Evolutionary conservation across 2,113 vertebrate species (phyloP).

Genomic region (Thryonomys swinderianus): DNA sequence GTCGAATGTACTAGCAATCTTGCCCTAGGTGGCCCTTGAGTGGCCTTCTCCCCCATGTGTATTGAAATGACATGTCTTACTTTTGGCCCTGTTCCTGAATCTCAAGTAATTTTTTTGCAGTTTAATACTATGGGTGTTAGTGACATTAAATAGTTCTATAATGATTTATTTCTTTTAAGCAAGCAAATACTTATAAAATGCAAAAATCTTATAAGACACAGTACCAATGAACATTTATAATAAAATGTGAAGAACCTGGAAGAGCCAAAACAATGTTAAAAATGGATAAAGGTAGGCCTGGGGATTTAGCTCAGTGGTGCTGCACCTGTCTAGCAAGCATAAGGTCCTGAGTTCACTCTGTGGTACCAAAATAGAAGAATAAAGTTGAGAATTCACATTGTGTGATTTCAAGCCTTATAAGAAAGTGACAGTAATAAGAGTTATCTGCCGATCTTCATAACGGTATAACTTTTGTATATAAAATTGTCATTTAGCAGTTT

Average conservation of each 20-base stretch:
- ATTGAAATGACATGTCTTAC: not conserved
- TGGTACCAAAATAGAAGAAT: not conserved
- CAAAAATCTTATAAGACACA: not conserved
- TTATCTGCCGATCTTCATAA: not conserved
- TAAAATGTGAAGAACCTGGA: not conserved
- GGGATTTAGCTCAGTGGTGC: too few relatives aligned
- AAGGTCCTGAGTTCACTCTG: too few relatives aligned
- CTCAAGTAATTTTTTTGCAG: not conserved
- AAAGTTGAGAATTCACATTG: not conserved
- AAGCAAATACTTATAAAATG: not conserved
- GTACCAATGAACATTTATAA: not conserved
- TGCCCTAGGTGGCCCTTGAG: not conserved
- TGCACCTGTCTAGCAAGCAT: too few relatives aligned
- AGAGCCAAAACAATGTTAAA: not conserved
- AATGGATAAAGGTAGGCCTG: not conserved
- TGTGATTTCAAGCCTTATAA: not conserved
- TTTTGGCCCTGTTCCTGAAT: not conserved
- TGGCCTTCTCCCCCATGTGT: not conserved
- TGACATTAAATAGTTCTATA: not conserved
- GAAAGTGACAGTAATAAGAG: not conserved
- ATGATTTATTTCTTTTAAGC: constrained; percentile 3
- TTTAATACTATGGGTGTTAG: not conserved
- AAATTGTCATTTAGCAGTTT: constrained; percentile 29
- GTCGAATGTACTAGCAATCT: not conserved
- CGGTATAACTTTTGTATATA: not conserved